Percentiles rank a stretch among this genome's conserved stretches.
These are phyloP conservation scores for Morelia viridis DNA, from an alignment of 2,797 vertebrate species.

Conservation along the genomic window DNA sequence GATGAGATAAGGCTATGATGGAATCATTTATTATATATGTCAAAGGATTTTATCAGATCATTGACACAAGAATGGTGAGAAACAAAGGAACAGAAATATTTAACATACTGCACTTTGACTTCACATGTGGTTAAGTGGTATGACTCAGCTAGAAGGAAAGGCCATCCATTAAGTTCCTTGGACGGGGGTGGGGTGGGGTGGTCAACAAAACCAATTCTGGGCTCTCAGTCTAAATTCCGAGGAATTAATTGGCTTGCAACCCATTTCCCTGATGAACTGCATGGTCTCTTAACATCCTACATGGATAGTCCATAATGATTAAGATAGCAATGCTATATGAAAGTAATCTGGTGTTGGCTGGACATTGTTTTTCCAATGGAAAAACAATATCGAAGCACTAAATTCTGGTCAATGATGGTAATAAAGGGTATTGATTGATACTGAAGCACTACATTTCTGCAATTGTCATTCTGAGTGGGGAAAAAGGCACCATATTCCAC, in stretches of 20 bases:
- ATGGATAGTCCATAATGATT: neutral
- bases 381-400: neutral
- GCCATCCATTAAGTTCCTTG: slow-evolving; percentile 5
- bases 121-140: slow-evolving; percentile 41
- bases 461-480: neutral
- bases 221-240: neutral
- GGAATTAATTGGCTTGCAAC: neutral
- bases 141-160: slow-evolving; percentile 10
- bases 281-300: neutral
- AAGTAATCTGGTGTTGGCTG: neutral
- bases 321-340: neutral
- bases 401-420: neutral
- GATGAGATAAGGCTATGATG: slow-evolving; percentile 43
- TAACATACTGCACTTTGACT: slow-evolving; percentile 24
- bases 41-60: slow-evolving; percentile 48
- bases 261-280: neutral
- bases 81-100: slow-evolving; percentile 51
- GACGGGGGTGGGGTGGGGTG: neutral
- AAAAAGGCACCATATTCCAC: neutral
- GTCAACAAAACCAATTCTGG: neutral
- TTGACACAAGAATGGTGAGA: slow-evolving; percentile 30
- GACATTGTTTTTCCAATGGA: slow-evolving; percentile 8
- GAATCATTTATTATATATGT: slow-evolving; percentile 57
- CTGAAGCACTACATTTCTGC: neutral
- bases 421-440: neutral